Base-by-base conservation (phyloP, 1,140 invertebrate genomes). In the Antheraea mylitta region DNA sequence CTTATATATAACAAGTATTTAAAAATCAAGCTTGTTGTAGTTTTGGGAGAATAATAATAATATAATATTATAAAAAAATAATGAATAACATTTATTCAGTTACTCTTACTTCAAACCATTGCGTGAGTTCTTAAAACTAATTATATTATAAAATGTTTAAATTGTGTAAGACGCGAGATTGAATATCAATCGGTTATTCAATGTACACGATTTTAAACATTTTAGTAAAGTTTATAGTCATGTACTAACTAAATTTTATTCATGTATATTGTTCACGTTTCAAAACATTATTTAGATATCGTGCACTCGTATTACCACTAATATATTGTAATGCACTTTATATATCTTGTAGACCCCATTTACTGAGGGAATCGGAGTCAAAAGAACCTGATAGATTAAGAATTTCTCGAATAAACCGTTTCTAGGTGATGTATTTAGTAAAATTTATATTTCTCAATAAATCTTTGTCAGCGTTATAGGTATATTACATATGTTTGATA, bases 131-230 rank as follows among this genome's bases (percentile, higher is more conserved):
- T 13, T 37, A 37, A 36, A 37, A 13, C 30, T 18, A 68, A 68
- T 65, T 45, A 10, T 37, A 18, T 45, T 48, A 36, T 36, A 81
- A 85, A 53, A 84, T 82, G 79, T 85, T 70, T 77, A 66, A 75
- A 76, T 78, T 77, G 79, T 85, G 86, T 82, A 80, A 77, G 86
- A 86, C 86, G 86, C 86, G 88, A 89, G 85, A 83, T 86, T 79
- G 81, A 79, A 87, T 76, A 53, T 53, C 1, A 53, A 16, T 68
- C 72, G 68, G 75, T 77, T 85, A 85, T 83, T 86, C 83, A 74
- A 77, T 83, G 81, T 86, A 82, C 83, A 86, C 78, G 80, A 77
- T 76, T 85, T 86, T 73, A 75, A 73, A 80, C 75, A 82, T 87
- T 85, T 87, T 70, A 36, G 18, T 62, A 64, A 70, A 66, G 58